Conservation (phyloP, 1,140 invertebrate genomes). For the Pseudoatta argentina region DNA sequence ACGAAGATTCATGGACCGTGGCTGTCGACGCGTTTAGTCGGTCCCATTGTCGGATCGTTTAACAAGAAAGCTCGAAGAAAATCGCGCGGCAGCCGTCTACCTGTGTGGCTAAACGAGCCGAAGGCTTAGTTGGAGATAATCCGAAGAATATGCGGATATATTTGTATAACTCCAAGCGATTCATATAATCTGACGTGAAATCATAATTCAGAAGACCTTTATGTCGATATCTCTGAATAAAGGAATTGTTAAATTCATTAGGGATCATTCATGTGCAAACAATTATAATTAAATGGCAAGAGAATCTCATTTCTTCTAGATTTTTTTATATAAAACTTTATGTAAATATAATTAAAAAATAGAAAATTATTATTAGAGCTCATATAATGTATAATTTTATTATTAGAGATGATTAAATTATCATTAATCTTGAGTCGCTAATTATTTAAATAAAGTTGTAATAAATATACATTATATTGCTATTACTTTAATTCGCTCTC, state of each 20-base stretch:
- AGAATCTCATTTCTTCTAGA: background rate
- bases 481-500: no score
- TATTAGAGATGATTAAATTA: background rate
- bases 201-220: slow-evolving; percentile 1
- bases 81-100: slow-evolving; percentile 23
- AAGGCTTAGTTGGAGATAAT: slow-evolving; percentile 10
- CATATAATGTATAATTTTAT: background rate
- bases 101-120: background rate
- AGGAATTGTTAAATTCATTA: slow-evolving; percentile 7
- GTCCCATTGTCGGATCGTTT: slow-evolving; percentile 41
- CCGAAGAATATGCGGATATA: slow-evolving; percentile 9
- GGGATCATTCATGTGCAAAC: no score
- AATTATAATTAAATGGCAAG: background rate
- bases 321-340: background rate
- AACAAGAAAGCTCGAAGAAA: slow-evolving; percentile 47
- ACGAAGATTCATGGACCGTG: slow-evolving; percentile 47
- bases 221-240: slow-evolving; percentile 13
- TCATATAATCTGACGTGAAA: background rate
- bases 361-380: background rate
- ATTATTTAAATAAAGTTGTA: background rate
- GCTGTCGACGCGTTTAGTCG: slow-evolving; percentile 35
- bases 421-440: background rate
- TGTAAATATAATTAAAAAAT: slow-evolving; percentile 10
- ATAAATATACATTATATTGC: background rate
- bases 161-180: slow-evolving; percentile 21